Base-by-base conservation (phyloP, 2,797 vertebrate species). In the Scolopax rusticola region DNA sequence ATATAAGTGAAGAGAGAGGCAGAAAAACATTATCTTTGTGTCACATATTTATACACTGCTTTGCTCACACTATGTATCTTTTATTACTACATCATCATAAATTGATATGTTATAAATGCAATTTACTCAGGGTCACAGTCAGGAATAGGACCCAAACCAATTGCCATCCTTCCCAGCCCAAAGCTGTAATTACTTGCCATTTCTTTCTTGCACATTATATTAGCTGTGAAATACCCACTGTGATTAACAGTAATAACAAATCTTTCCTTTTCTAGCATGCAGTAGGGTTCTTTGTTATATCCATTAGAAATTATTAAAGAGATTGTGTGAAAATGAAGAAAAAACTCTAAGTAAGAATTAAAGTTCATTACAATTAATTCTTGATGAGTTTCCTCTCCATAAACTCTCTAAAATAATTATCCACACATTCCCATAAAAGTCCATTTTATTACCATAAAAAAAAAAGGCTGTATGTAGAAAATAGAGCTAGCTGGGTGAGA, bases 351-450 rank as follows among this genome's bases (percentile, higher is more conserved):
- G 32, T 76, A 84, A 71, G 61, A 81, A 32, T 50, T 82, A 51
- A 89, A 76, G 51, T 87, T 90, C 59, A 85, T 53, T 87, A 50
- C 70, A 89, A 93, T 91, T 91, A 89, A 93, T 95, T 91, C 60
- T 84, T 78, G 57, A 89, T 59, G 50, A 75, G 33, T 88, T 89
- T 96, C 36, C 16, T 84, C 71, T 93, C 73, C 86, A 88, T 78
- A 92, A 95, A 84, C 28, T 85, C 89, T 86, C 53, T 82, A 76
- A 87, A 87, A 89, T 67, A 87, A 92, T 96, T 88, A 92, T 60
- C 48, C 38, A 70, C 56, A 41, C 6, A 4, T 89, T 86, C 33
- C 17, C 73, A 38, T 94, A 70, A 87, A 83, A 51, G 6, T 53
- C 43, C 2, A 21, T 45, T 91, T 93, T 88, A 84, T 71, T 84